phyloP scores from a whole-genome alignment of 2,888 invertebrate species.

The Morinoia aosen region DNA sequence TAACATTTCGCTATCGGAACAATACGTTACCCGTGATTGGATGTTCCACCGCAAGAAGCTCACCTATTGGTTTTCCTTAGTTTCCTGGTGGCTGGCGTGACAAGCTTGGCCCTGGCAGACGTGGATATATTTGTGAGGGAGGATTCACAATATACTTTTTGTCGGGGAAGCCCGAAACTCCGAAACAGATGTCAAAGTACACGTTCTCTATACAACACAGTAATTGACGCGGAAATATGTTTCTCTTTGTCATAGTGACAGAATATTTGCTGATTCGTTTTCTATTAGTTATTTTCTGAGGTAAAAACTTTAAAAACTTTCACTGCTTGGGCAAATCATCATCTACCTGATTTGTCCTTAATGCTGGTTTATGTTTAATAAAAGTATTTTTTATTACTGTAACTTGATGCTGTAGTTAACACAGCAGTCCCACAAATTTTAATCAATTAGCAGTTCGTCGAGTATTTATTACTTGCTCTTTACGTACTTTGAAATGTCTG shows the following conservation, averaged over 20 bases:
- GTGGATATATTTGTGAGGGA: conserved; percentile 14
- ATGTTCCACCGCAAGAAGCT: conserved; percentile 23
- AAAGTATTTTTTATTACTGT: too few species aligned
- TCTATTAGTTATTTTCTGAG: neutral
- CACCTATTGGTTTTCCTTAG: conserved; percentile 39
- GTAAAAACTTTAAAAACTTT: neutral
- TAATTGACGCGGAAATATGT: neutral
- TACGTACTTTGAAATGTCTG: too few species aligned
- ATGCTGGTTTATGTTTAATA: too few species aligned
- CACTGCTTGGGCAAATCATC: neutral
- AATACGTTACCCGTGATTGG: conserved; percentile 51
- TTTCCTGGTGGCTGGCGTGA: neutral
- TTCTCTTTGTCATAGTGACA: neutral
- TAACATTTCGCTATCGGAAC: conserved; percentile 51
- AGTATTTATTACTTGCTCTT: too few species aligned
- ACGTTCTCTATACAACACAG: neutral
- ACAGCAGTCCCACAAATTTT: too few species aligned
- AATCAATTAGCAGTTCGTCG: too few species aligned
- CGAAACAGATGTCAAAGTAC: neutral
- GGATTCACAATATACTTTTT: neutral
- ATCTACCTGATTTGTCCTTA: too few species aligned
- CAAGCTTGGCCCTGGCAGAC: neutral
- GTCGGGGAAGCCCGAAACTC: neutral
- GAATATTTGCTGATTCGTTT: neutral
- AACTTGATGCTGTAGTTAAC: too few species aligned